A percentile compares a stretch with the other conserved stretches of the same genome.
Conservation (phyloP, 2,888 invertebrate genomes). For the Ichneumoninae sp. region DNA sequence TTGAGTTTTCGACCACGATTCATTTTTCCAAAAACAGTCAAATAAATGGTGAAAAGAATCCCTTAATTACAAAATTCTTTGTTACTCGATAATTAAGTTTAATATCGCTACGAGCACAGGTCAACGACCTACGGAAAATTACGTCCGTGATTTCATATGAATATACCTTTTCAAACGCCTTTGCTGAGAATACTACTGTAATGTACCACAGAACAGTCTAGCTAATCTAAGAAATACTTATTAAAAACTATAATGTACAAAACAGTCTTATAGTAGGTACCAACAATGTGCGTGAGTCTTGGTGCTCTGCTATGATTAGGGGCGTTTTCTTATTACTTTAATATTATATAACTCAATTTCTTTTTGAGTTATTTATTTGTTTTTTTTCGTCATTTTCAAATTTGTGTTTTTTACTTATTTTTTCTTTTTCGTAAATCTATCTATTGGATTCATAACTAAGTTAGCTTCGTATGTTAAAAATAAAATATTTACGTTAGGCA, state of each 20-base stretch:
- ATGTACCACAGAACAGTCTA: neutral
- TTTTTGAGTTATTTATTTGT: neutral
- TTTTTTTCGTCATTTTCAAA: neutral
- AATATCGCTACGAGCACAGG: too few species aligned
- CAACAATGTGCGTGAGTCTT: too few species aligned
- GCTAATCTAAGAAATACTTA: too few species aligned
- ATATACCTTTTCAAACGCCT: neutral
- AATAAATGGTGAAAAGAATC: neutral
- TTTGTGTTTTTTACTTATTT: neutral
- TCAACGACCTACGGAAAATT: neutral
- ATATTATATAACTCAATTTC: neutral
- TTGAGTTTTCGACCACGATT: neutral
- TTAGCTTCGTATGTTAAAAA: too few species aligned
- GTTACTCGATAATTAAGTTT: neutral
- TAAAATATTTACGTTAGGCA: too few species aligned
- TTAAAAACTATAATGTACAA: too few species aligned
- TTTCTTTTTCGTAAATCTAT: neutral
- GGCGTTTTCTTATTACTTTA: neutral
- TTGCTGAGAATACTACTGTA: neutral
- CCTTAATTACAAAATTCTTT: neutral
- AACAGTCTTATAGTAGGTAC: too few species aligned
- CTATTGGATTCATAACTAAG: neutral
- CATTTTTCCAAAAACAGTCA: neutral
- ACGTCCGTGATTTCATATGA: neutral
- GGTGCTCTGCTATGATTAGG: too few species aligned